A percentile compares a stretch with the other conserved stretches of the same genome.
Evolutionary conservation across 2,888 invertebrate species (phyloP).

Genomic region (Lysandra bellargus): DNA sequence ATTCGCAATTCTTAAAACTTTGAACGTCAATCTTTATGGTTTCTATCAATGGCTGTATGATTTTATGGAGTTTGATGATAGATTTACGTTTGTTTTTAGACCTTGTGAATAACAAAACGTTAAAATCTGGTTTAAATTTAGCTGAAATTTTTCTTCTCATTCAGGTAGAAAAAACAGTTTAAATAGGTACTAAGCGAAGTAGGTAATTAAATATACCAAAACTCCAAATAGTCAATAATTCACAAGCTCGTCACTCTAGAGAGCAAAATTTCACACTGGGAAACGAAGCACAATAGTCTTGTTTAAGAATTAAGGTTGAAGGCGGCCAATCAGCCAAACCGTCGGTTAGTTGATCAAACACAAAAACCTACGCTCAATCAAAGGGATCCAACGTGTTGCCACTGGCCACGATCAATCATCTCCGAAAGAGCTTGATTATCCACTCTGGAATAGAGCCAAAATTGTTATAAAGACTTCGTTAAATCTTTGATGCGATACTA

Average conservation of each 20-base stretch:
- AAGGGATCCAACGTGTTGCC: constrained; percentile 69
- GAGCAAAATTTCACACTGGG: constrained; percentile 41
- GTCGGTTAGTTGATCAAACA: constrained; percentile 76
- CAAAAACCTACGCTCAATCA: constrained; percentile 77
- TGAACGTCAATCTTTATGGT: background rate
- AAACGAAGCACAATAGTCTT: constrained; percentile 62
- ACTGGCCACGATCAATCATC: constrained; percentile 70
- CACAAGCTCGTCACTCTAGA: constrained; percentile 24
- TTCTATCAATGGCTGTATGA: background rate
- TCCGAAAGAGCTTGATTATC: constrained; percentile 55
- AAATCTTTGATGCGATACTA: constrained; percentile 62
- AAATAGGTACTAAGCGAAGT: background rate
- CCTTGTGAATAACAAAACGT: background rate
- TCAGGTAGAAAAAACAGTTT: background rate
- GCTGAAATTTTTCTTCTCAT: background rate
- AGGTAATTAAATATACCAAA: background rate
- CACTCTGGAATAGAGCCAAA: constrained; percentile 70
- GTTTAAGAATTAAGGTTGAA: constrained; percentile 72
- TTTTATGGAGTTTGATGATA: background rate
- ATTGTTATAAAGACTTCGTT: constrained; percentile 74
- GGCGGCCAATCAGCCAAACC: constrained; percentile 68
- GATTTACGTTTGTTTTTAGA: background rate
- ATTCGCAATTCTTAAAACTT: constrained; percentile 22
- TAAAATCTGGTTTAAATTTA: background rate
- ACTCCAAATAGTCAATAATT: background rate